Base-by-base conservation (phyloP, 2,888 invertebrate species). In the Protonemura montana region DNA sequence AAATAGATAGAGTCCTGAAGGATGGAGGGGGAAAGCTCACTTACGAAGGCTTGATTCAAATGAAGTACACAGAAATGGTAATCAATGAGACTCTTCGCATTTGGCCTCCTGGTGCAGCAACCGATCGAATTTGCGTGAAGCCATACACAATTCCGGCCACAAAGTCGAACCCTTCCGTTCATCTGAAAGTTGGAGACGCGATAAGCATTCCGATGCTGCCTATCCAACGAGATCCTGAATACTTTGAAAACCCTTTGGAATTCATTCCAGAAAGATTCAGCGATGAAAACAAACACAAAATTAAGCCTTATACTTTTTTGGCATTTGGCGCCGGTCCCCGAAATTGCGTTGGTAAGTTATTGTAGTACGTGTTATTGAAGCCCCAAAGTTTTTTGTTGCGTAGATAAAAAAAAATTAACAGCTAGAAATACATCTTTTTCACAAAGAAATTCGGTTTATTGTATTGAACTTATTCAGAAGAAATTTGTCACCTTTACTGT, bases 1-100 rank as follows among this genome's bases (percentile, higher is more conserved):
- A 90, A 87, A 86, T 89, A 16, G 89, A 89, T 25, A 82, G 87
- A 27, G 87, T 88, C 25, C 76, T 88, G 81, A 86, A 80, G n/a
- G 59, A 86, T 13, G 87, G 87, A 25, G 87, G 87, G 0, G 89
- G 88, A 3, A 87, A 88, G 82, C 82, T 89, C 28, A 89, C 88
- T 13, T 89, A 89, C 82, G 89, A 89, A 26, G 86, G 88, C 0
- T 81, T 89, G 26, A 6, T 6, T 7, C 1, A 28, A 25, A 26
- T 78, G 27, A 78, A 78, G 78, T 78, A 78, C 78, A 78, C n/a
- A 2, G 78, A 78, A 10, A 78, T 78, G 78, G 26, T 26, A 0
- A 78, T 78, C 78, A 27, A 5, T 6, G 78, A 78, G 26, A 6
- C 78, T 0, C 28, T 78, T 0, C 1, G 78, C 1, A 7, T 78